Base-by-base conservation (phyloP, 2,888 invertebrate species). In the Cephus pulcher region DNA sequence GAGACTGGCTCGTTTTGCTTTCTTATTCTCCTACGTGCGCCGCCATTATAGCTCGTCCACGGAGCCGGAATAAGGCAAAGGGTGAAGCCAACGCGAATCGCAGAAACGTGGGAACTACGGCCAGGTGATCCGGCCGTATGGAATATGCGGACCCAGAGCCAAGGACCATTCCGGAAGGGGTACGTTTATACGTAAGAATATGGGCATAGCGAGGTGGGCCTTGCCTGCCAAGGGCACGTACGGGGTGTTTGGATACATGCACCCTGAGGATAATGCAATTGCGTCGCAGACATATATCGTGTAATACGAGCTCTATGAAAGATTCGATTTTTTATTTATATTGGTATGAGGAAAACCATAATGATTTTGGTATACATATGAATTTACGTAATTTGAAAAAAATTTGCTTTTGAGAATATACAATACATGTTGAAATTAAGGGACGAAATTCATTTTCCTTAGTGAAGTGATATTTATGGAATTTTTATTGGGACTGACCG, bases 51-150 rank as follows among this genome's bases (percentile, higher is more conserved):
- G 80, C 76, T 79, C 69, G 71, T 78, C 76, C 77, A 77, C 56
- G 86, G 69, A 69, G 77, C 78, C 77, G 87, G 85, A 78, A 82
- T 82, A 81, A 79, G 80, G 82, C 83, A 84, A 86, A 84, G 87
- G 86, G 86, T 84, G 83, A 85, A 79, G 82, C 82, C 81, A 88
- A 85, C 86, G 88, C 89, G 89, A 89, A 89, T 90, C 86, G 90
- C 89, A 89, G 89, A 89, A 91, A 91, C 91, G 91, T 91, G 91
- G 91, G 91, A 91, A 91, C 89, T 86, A 86, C 86, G 40, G 91
- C 91, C 91, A 91, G 91, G 91, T 91, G 91, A 91, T 90, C 82
- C 79, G 82, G 84, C 84, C 84, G 73, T 35, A 78, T 76, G 76
- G 68, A 75, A 79, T 73, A 76, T 74, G 74, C 79, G 76, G 73